These are phyloP conservation scores for Enoplolaimus lenunculus DNA, from an alignment of 2,888 invertebrate species.

Conservation along the genomic window DNA sequence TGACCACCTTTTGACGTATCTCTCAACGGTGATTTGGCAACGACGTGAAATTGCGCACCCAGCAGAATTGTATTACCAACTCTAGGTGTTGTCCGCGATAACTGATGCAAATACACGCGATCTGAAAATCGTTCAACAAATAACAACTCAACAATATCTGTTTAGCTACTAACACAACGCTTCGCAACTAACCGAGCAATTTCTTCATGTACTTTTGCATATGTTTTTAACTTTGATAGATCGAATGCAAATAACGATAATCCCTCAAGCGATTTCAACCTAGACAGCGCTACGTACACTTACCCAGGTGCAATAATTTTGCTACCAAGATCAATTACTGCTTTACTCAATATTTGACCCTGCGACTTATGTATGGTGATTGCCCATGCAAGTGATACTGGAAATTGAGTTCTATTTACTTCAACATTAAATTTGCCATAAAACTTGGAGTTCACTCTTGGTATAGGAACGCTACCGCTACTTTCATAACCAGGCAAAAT, in stretches of 20 bases:
- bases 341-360: not conserved
- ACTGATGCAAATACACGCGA: too few species aligned
- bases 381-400: not conserved
- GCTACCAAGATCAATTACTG: not conserved
- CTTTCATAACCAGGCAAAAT: too few species aligned
- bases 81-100: too few species aligned
- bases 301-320: not conserved
- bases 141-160: too few species aligned
- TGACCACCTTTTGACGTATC: too few species aligned
- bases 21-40: too few species aligned
- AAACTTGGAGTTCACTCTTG: not conserved
- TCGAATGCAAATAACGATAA: not conserved
- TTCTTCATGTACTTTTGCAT: conserved; percentile 1
- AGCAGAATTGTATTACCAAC: too few species aligned
- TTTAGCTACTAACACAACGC: too few species aligned
- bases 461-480: not conserved
- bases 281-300: not conserved
- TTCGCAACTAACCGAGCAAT: not conserved
- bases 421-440: not conserved
- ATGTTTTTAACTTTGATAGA: not conserved
- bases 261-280: not conserved
- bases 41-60: too few species aligned
- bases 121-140: too few species aligned
- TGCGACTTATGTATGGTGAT: not conserved
- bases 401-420: not conserved